Conservation (phyloP, 2,797 vertebrate genomes). For the Anas capensis region DNA sequence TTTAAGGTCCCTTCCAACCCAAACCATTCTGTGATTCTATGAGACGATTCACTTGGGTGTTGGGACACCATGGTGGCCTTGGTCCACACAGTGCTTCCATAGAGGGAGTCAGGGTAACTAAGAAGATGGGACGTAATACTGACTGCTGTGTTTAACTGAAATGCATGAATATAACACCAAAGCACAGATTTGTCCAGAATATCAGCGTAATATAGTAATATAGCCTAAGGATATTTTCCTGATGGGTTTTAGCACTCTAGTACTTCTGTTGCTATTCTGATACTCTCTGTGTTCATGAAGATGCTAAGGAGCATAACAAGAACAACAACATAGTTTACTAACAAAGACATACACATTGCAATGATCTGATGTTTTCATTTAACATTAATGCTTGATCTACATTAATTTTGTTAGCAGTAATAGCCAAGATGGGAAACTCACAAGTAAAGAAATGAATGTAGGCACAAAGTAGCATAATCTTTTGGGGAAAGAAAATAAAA, state of each 20-base stretch:
- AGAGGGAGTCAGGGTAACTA: not conserved
- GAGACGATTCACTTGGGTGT: not conserved
- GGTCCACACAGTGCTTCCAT: not conserved
- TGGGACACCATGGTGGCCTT: not conserved
- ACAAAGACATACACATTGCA: not conserved
- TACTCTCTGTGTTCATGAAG: not conserved
- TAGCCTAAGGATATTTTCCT: slow-evolving; percentile 51
- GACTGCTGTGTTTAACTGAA: slow-evolving; percentile 14
- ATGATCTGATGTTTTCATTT: not conserved
- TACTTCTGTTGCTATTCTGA: slow-evolving; percentile 34
- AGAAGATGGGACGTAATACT: not conserved
- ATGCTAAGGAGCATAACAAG: slow-evolving; percentile 28
- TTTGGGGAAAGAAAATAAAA: not conserved
- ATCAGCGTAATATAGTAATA: not conserved
- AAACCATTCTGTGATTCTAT: too few relatives aligned
- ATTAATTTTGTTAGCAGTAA: not conserved
- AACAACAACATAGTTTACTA: not conserved
- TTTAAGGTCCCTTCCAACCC: too few relatives aligned
- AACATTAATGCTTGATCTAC: not conserved
- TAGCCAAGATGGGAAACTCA: not conserved
- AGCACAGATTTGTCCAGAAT: not conserved
- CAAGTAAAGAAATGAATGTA: not conserved
- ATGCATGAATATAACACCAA: slow-evolving; percentile 7
- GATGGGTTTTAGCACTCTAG: slow-evolving; percentile 1
- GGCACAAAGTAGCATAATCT: not conserved